A percentile compares a stretch with the other conserved stretches of the same genome.
phyloP scores from a whole-genome alignment of 2,888 invertebrate genomes.

The Eurois occulta region DNA sequence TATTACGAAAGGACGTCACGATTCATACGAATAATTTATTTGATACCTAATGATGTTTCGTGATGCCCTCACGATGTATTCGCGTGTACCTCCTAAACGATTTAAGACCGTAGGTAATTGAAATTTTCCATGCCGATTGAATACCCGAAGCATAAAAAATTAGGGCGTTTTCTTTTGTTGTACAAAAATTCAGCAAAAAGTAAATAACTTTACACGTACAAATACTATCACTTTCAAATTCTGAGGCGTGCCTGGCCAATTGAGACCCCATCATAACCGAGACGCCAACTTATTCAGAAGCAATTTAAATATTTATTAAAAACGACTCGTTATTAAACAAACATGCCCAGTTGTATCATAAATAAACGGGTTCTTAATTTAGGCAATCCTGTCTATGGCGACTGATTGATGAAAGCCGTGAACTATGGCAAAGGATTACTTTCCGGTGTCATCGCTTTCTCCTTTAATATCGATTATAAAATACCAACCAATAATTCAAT shows the following conservation, averaged over 20 bases:
- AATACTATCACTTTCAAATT: slow-evolving; percentile 54
- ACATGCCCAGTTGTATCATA: slow-evolving; percentile 24
- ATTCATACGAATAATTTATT: slow-evolving; percentile 67
- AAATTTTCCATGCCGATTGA: slow-evolving; percentile 2
- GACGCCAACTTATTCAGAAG: slow-evolving; percentile 32
- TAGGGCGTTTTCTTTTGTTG: slow-evolving; percentile 24
- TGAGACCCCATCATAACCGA: slow-evolving; percentile 23
- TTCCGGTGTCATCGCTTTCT: slow-evolving; percentile 79
- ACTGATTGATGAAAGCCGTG: slow-evolving; percentile 78
- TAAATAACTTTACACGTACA: slow-evolving; percentile 44
- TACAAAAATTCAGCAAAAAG: slow-evolving; percentile 28
- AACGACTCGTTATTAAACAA: slow-evolving; percentile 35
- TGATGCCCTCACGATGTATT: slow-evolving; percentile 42
- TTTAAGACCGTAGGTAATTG: slow-evolving; percentile 17
- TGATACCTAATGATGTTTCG: slow-evolving; percentile 57
- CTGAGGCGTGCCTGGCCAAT: slow-evolving; percentile 27
- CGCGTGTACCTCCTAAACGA: slow-evolving; percentile 21
- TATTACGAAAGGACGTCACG: slow-evolving; percentile 76
- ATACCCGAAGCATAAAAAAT: slow-evolving; percentile 18
- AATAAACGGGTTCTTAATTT: slow-evolving; percentile 57
- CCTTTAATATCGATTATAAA: slow-evolving; percentile 77
- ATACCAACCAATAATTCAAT: slow-evolving; percentile 78
- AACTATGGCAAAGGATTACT: slow-evolving; percentile 77
- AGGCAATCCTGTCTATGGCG: slow-evolving; percentile 62
- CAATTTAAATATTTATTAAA: slow-evolving; percentile 45